phyloP scores from a whole-genome alignment of 2,797 vertebrate genomes.

The Todus mexicanus region DNA sequence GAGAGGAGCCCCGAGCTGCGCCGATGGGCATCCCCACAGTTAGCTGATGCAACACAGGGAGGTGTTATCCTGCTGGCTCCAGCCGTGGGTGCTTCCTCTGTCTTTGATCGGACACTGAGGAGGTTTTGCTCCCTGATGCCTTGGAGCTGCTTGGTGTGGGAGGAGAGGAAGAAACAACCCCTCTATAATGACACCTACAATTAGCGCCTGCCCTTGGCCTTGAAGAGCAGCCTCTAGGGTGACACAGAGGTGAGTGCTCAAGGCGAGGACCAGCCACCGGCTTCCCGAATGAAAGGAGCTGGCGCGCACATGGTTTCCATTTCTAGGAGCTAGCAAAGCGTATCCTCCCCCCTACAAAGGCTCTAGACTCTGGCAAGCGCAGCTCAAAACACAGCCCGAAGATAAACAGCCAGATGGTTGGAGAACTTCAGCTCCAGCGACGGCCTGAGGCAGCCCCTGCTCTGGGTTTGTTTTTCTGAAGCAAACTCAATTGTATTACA shows the following conservation, averaged over 20 bases:
- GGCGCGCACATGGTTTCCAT: background rate
- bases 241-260: background rate
- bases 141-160: background rate
- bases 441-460: background rate
- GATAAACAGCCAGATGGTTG: background rate
- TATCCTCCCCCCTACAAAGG: background rate
- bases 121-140: background rate
- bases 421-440: background rate
- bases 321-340: background rate
- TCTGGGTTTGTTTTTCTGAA: background rate
- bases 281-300: background rate
- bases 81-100: accelerated
- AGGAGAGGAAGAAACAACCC: background rate
- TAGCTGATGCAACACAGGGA: background rate
- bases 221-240: background rate
- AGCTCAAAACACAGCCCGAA: background rate
- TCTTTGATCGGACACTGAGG: no score
- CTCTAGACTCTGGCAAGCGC: background rate
- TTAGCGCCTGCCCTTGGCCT: background rate
- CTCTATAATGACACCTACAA: background rate
- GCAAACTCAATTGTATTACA: background rate
- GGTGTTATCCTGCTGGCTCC: background rate
- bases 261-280: background rate
- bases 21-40: background rate
- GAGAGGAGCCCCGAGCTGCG: background rate